Conservation (phyloP, 1,140 invertebrate genomes). For the Nomia melanderi region DNA sequence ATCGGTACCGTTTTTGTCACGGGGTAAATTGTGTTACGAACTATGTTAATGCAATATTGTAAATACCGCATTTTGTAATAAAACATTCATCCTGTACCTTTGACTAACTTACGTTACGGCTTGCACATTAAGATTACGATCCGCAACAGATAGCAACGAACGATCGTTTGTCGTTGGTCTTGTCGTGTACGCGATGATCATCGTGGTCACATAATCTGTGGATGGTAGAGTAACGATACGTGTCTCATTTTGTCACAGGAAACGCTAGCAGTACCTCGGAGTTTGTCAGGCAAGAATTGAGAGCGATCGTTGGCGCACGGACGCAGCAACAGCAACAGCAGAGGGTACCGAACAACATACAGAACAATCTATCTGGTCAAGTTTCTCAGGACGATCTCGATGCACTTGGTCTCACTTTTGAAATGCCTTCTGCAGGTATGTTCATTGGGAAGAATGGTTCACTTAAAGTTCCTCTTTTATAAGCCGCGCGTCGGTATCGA, state of each 20-base stretch:
- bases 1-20: not conserved
- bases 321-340: conserved; percentile 82
- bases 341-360: conserved; percentile 77
- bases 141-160: not conserved
- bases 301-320: conserved; percentile 91
- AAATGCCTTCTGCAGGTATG: conserved; percentile 85
- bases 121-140: conserved; percentile 31
- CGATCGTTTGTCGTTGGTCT: not conserved
- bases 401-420: conserved; percentile 85
- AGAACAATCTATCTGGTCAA: conserved; percentile 79
- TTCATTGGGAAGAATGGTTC: not conserved
- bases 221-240: not conserved
- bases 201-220: not conserved
- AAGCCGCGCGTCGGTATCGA: not conserved
- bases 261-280: conserved; percentile 83
- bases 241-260: conserved; percentile 66
- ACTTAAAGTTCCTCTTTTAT: not conserved
- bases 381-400: conserved; percentile 85
- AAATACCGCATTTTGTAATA: conserved; percentile 49
- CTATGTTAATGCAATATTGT: conserved; percentile 43
- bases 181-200: not conserved
- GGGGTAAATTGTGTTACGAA: conserved; percentile 5
- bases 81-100: conserved; percentile 40
- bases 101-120: conserved; percentile 46
- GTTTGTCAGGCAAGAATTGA: conserved; percentile 93